Conservation (phyloP, 2,888 invertebrate genomes). For the Flexamia atlantica region DNA sequence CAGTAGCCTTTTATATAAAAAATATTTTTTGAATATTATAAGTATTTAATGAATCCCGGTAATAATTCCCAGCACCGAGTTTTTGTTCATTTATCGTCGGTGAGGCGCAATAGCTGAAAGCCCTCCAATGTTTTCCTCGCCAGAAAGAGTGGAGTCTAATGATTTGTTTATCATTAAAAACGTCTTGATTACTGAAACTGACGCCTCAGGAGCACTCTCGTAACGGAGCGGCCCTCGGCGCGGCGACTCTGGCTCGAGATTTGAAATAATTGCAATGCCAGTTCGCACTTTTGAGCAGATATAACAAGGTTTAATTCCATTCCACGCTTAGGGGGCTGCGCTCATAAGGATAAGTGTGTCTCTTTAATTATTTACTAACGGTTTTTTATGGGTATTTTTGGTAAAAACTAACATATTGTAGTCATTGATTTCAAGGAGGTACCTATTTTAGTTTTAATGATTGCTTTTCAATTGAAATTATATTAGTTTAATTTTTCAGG, state of each 20-base stretch:
- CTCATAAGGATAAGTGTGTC: too few species aligned
- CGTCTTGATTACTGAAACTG: constrained; percentile 46
- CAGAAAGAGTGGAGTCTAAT: constrained; percentile 28
- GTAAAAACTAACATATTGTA: too few species aligned
- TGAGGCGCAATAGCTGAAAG: not conserved
- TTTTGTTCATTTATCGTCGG: not conserved
- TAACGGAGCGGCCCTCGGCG: not conserved
- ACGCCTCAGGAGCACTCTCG: constrained; percentile 33
- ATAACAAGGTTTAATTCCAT: constrained; percentile 18
- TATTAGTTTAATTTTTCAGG: too few species aligned
- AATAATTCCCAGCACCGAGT: not conserved
- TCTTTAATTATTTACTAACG: too few species aligned
- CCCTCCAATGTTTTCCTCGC: constrained; percentile 11
- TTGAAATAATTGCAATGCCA: constrained; percentile 13
- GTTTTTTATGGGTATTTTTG: too few species aligned
- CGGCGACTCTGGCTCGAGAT: constrained; percentile 2
- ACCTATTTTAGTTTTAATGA: too few species aligned
- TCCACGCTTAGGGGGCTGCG: not conserved
- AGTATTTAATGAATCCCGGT: too few species aligned
- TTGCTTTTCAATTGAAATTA: too few species aligned
- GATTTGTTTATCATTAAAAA: constrained; percentile 42
- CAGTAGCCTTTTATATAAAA: too few species aligned
- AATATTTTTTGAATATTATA: too few species aligned
- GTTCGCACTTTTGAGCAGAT: constrained; percentile 32
- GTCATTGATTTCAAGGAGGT: too few species aligned